These are phyloP conservation scores for Gavialis gangeticus DNA, from an alignment of 2,113 vertebrate species.

Conservation along the genomic window DNA sequence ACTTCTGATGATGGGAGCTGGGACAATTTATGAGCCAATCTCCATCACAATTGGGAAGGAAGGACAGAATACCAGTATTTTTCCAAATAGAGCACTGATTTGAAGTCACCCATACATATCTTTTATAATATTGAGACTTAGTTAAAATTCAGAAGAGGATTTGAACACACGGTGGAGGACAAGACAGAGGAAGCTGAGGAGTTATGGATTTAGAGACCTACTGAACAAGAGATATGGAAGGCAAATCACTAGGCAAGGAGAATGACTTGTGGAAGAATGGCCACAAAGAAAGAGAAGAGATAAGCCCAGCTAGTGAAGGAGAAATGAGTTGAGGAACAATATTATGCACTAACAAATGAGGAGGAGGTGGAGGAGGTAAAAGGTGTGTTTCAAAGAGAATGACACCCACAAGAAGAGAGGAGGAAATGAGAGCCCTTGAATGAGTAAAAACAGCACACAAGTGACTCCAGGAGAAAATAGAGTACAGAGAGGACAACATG, in stretches of 20 bases:
- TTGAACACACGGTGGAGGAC: neutral
- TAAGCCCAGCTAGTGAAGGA: neutral
- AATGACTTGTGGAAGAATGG: neutral
- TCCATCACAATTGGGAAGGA: neutral
- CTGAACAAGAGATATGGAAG: neutral
- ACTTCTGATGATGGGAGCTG: neutral
- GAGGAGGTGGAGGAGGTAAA: neutral
- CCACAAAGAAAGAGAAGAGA: neutral
- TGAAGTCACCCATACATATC: neutral
- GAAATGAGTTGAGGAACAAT: neutral
- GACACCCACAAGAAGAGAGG: neutral
- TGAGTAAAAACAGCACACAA: neutral
- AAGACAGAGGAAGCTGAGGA: neutral
- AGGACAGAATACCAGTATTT: accelerated
- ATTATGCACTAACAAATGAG: neutral
- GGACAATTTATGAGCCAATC: neutral
- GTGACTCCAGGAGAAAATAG: neutral
- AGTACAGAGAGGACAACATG: neutral
- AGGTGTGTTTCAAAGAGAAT: neutral
- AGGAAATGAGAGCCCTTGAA: neutral
- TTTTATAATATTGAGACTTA: neutral
- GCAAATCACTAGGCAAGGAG: neutral
- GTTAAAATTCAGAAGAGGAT: neutral
- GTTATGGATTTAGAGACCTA: neutral
- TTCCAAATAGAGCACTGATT: neutral